Base-by-base conservation (phyloP, 1,140 invertebrate genomes). In the Bicyclus anynana region DNA sequence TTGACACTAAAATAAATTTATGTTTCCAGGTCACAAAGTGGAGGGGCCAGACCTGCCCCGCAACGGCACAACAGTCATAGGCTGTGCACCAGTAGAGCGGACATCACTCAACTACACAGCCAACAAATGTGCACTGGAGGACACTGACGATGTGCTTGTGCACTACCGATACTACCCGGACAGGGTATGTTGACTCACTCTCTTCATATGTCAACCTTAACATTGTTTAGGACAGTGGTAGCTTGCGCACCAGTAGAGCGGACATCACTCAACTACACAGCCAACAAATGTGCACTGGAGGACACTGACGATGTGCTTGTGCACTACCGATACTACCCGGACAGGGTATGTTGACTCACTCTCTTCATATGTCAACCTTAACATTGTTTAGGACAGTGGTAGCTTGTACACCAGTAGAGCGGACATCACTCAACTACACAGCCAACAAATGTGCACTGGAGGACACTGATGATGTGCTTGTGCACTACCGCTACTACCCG, bases 81-180 rank as follows among this genome's bases (percentile, higher is more conserved):
- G 80, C n/a, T 87, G 84, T 47, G 72, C 80, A 0, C 81, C 81
- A 0, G 62, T 73, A 7, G 80, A 85, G 46, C 38, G 84, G 0
- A 84, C 81, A 0, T 82, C 81, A 0, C 68, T 84, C 7, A 84
- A 87, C 66, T 84, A 84, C 50, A 87, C 84, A 3, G 74, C 62
- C 9, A 59, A 49, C 7, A 77, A 75, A 26, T 87, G 84, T 42
- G 71, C 80, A 0, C 46, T 84, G 0, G 84, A 84, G 42, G 81
- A 84, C 16, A 80, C 81, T 0, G 84, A 84, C 16, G 84, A 84
- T 10, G 81, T 87, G 0, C 77, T 87, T 0, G 84, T 87, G 0
- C 81, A 87, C 51, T 87, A 80, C 42, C 57, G 84, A 55, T 87
- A 87, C 44, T 87, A 87, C 40, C 84, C 84, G 1, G 81, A 84